Conservation (phyloP, 2,797 vertebrate genomes). For the Pseudochromis fuscus region DNA sequence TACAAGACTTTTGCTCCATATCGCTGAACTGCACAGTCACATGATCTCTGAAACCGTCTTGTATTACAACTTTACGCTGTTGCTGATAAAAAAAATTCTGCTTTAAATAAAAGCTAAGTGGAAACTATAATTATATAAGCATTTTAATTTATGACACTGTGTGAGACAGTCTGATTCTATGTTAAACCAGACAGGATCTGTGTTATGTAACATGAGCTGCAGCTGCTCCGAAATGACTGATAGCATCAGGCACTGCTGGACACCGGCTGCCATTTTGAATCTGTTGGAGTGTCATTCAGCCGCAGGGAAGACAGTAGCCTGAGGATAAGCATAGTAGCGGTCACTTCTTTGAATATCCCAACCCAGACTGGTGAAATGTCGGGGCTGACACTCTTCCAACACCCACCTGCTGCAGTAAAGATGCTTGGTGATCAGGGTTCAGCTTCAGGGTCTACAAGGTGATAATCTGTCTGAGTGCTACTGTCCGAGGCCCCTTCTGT, state of each 20-base stretch:
- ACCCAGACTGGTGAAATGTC: neutral
- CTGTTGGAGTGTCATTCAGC: constrained; percentile 65
- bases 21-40: too few relatives aligned
- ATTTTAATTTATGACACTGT: neutral
- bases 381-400: neutral
- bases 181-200: neutral
- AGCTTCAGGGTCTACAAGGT: neutral
- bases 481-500: neutral
- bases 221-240: constrained; percentile 61
- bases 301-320: constrained; percentile 18
- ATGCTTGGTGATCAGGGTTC: neutral
- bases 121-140: neutral
- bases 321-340: constrained; percentile 26
- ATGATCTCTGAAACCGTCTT: too few relatives aligned
- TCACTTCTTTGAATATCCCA: constrained; percentile 19
- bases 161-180: neutral
- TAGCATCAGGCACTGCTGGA: constrained; percentile 49
- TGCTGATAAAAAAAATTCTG: neutral
- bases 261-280: constrained; percentile 68
- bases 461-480: fast-evolving
- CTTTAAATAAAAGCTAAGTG: neutral
- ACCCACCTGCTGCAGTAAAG: neutral
- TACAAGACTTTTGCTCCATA: too few relatives aligned
- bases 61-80: too few relatives aligned
- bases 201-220: constrained; percentile 49